Conservation (phyloP, 2,797 vertebrate genomes). For the Peromyscus eremicus region DNA sequence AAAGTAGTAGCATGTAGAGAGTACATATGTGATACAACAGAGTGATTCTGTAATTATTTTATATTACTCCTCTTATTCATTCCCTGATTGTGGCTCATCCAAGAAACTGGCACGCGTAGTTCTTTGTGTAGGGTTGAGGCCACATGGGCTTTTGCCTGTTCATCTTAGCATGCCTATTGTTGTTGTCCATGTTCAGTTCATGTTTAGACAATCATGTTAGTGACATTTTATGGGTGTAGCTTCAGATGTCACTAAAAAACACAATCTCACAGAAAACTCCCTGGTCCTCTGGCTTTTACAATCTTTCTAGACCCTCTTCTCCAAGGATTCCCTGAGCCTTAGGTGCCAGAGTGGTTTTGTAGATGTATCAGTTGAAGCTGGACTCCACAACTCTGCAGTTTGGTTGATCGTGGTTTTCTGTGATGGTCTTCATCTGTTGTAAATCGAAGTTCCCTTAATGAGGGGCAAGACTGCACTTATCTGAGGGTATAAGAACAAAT, state of each 20-base stretch:
- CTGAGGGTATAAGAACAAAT: neutral
- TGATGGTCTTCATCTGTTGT: too few relatives aligned
- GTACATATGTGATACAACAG: too few relatives aligned
- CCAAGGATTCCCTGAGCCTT: neutral
- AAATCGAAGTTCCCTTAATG: neutral
- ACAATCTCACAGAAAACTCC: neutral
- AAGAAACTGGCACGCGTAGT: neutral
- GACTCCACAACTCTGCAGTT: neutral
- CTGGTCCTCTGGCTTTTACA: neutral
- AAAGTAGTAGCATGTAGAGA: neutral
- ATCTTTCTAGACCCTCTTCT: neutral
- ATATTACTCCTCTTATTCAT: neutral
- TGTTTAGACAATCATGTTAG: neutral
- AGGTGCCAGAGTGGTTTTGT: neutral
- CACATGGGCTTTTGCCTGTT: neutral
- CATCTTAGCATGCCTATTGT: neutral
- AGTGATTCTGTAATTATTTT: neutral
- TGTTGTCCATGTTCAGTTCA: neutral
- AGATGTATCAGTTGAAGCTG: neutral
- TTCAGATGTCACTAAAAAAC: neutral
- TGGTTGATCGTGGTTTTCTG: neutral
- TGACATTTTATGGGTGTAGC: neutral
- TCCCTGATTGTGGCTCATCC: neutral
- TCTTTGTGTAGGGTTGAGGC: neutral
- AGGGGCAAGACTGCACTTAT: neutral